Percentiles rank a stretch among this genome's conserved stretches.
phyloP scores from a whole-genome alignment of 2,113 vertebrate genomes.

The Dinomys branickii region DNA sequence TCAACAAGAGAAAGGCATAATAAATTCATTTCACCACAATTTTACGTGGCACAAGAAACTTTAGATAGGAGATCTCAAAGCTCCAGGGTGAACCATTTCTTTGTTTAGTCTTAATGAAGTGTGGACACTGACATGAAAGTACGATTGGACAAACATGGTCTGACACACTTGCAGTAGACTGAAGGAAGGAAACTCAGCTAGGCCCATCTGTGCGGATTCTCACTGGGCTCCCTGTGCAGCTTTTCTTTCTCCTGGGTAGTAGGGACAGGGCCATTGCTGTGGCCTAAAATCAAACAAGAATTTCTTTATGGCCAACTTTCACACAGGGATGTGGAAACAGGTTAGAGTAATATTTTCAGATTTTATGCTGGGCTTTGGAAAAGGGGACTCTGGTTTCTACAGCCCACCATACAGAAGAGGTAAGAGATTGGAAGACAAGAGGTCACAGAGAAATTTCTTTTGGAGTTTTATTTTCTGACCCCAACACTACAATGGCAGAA shows the following conservation, averaged over 20 bases:
- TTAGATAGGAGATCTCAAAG: neutral
- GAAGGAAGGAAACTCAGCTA: neutral
- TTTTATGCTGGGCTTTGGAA: neutral
- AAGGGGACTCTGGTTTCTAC: neutral
- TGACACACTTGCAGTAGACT: no score
- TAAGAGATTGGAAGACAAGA: neutral
- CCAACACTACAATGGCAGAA: neutral
- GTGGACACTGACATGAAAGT: neutral
- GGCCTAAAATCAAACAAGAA: neutral
- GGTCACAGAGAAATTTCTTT: neutral
- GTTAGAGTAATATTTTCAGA: neutral
- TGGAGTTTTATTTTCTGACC: neutral
- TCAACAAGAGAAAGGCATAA: neutral
- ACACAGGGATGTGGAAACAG: neutral
- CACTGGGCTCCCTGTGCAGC: neutral
- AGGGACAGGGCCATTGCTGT: neutral
- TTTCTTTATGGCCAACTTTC: neutral
- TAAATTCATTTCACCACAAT: neutral
- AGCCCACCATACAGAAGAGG: neutral
- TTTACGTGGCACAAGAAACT: neutral
- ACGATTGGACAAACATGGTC: neutral
- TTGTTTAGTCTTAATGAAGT: neutral
- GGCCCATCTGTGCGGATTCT: neutral
- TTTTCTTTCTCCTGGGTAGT: neutral
- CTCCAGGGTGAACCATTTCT: no score